These are phyloP conservation scores for Erythrocebus patas DNA, from an alignment of 2,113 vertebrate genomes.

Conservation along the genomic window DNA sequence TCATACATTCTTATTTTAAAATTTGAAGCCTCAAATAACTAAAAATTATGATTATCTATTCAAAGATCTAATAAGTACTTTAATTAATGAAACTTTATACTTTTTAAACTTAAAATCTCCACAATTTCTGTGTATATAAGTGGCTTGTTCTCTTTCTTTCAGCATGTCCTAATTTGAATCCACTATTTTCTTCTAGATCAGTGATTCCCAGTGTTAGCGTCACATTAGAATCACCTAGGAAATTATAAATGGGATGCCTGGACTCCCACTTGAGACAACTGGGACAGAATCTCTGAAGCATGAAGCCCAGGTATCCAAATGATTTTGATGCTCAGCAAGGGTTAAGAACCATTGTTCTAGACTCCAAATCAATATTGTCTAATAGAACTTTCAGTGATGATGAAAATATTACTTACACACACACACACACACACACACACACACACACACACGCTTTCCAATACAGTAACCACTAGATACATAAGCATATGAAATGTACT, in stretches of 20 bases:
- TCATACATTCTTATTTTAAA: constrained; percentile 42
- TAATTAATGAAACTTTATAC: constrained; percentile 6
- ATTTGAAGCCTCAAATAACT: constrained; percentile 24
- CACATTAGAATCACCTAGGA: background rate
- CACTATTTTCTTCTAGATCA: constrained; percentile 18
- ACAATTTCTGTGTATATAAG: background rate
- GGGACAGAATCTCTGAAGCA: background rate
- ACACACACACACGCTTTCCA: background rate
- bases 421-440: background rate
- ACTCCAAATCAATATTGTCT: background rate
- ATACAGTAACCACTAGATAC: background rate
- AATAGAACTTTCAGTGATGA: background rate
- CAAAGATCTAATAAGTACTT: constrained; percentile 13
- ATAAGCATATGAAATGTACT: background rate
- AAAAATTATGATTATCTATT: constrained; percentile 14
- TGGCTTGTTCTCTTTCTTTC: constrained; percentile 23
- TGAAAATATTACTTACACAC: background rate
- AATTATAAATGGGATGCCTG: background rate
- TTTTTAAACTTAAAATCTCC: constrained; percentile 35
- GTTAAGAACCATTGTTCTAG: background rate
- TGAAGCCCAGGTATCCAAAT: background rate
- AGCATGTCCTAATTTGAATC: constrained; percentile 2
- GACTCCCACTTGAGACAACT: background rate
- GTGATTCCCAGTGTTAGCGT: background rate
- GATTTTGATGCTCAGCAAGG: background rate